These are phyloP conservation scores for Aphidius gifuensis DNA, from an alignment of 1,140 invertebrate genomes.

Conservation along the genomic window DNA sequence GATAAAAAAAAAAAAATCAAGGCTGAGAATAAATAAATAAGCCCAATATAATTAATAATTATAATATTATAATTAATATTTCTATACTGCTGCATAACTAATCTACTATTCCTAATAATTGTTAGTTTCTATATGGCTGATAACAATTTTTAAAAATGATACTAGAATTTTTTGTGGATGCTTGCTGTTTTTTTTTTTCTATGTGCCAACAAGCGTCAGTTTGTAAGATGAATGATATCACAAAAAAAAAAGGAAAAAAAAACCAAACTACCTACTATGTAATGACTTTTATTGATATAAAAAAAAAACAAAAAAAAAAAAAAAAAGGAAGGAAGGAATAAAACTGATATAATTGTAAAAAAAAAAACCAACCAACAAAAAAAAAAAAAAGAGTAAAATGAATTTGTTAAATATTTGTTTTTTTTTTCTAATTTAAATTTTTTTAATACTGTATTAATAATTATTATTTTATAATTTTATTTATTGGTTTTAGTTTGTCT, in stretches of 20 bases:
- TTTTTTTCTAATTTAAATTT: conserved; percentile 3
- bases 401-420: conserved; percentile 41
- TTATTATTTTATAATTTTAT: conserved; percentile 17
- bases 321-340: conserved; percentile 34
- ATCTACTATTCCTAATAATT: too few species aligned
- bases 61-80: too few species aligned
- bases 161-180: conserved; percentile 14
- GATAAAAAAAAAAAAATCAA: too few species aligned
- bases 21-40: neutral
- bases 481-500: conserved; percentile 28
- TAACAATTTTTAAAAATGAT: too few species aligned
- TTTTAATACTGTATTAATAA: conserved; percentile 12
- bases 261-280: conserved; percentile 37
- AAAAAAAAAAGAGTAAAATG: conserved; percentile 40
- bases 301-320: too few species aligned
- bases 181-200: conserved; percentile 19
- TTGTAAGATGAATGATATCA: conserved; percentile 4
- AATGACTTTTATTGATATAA: conserved; percentile 51
- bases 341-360: conserved; percentile 45
- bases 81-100: too few species aligned
- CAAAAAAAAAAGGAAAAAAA: neutral
- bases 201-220: conserved; percentile 30
- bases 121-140: too few species aligned
- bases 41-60: conserved; percentile 6
- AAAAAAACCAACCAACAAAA: conserved; percentile 9